Conservation (phyloP, 2,113 vertebrate species). For the Paramisgurnus dabryanus region DNA sequence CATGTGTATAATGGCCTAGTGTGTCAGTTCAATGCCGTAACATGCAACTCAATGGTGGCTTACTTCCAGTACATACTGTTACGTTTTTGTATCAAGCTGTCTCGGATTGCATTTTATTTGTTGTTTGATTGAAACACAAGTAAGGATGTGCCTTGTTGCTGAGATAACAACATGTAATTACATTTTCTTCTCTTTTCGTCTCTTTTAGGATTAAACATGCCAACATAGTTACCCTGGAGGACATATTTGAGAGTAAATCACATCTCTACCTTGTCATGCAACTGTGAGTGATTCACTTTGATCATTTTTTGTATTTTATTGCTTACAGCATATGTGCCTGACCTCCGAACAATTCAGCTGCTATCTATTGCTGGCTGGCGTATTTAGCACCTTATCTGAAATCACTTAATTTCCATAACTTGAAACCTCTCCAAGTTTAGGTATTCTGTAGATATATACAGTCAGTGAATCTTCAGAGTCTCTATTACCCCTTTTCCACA, state of each 20-base stretch:
- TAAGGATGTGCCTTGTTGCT: not conserved
- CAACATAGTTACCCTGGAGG: slow-evolving; percentile 97
- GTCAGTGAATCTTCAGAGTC: not conserved
- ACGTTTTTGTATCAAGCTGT: not conserved
- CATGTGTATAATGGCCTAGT: not conserved
- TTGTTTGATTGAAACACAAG: not conserved
- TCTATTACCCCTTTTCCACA: too few relatives aligned
- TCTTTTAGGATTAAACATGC: slow-evolving; percentile 90
- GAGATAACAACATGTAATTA: not conserved
- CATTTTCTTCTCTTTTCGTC: slow-evolving; percentile 27
- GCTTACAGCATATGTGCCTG: not conserved
- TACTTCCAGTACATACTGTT: not conserved
- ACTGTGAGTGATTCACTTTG: slow-evolving; percentile 83
- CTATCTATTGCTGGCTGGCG: slow-evolving; percentile 42
- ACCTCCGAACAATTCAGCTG: slow-evolving; percentile 28
- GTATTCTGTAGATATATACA: not conserved
- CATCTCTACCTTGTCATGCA: slow-evolving; percentile 99
- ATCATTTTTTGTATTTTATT: not conserved
- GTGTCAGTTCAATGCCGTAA: not conserved
- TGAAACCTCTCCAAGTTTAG: slow-evolving; percentile 22
- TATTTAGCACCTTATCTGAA: slow-evolving; percentile 41
- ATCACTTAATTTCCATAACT: slow-evolving; percentile 28
- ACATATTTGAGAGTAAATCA: slow-evolving; percentile 93
- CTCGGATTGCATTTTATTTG: not conserved
- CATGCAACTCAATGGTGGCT: not conserved